Percentiles rank a stretch among this genome's conserved stretches.
phyloP scores from a whole-genome alignment of 2,113 vertebrate species.

The Cygnus atratus region DNA sequence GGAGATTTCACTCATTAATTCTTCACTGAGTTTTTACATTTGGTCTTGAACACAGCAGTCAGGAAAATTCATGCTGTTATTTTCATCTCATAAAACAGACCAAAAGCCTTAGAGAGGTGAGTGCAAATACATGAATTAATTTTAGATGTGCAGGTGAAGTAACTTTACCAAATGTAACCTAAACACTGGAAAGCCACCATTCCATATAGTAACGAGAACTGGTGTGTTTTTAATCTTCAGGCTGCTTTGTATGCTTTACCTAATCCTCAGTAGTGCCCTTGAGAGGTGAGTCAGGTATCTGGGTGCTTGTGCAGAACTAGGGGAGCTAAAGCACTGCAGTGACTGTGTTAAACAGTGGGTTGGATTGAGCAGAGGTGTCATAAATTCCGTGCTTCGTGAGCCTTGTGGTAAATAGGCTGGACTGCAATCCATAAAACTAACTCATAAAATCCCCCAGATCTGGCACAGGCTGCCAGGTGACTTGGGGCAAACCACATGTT shows the following conservation, averaged over 20 bases:
- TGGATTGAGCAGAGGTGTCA: neutral
- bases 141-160: neutral
- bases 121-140: neutral
- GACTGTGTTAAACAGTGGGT: neutral
- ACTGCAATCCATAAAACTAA: neutral
- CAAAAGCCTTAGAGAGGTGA: neutral
- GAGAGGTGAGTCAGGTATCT: neutral
- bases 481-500: neutral
- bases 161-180: neutral
- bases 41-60: neutral
- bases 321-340: neutral
- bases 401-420: fast-evolving
- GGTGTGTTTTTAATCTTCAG: neutral
- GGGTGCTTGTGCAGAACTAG: neutral
- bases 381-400: neutral
- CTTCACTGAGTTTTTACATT: neutral
- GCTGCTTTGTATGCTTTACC: neutral
- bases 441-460: fast-evolving
- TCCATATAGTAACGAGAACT: neutral
- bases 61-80: neutral
- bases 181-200: neutral
- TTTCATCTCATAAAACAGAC: neutral
- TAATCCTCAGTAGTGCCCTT: neutral
- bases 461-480: neutral
- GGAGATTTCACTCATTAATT: neutral